A percentile compares a stretch with the other conserved stretches of the same genome.
Evolutionary conservation across 1,140 invertebrate species (phyloP).

Genomic region (Reticulitermes speratus): DNA sequence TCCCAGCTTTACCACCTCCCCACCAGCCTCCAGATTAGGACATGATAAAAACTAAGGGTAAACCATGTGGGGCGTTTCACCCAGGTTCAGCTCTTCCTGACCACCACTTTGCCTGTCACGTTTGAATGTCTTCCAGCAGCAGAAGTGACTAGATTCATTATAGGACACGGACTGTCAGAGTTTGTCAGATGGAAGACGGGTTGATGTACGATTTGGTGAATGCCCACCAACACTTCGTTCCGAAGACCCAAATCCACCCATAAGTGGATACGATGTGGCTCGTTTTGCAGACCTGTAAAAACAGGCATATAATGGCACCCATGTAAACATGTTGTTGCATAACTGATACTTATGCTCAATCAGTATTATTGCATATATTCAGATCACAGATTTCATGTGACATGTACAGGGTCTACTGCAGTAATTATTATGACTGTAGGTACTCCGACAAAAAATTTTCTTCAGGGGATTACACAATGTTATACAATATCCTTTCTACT

Average conservation of each 20-base stretch:
- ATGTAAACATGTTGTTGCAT: slow-evolving; percentile 47
- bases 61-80: not conserved
- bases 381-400: not conserved
- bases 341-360: not conserved
- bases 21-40: not conserved
- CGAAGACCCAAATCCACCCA: slow-evolving; percentile 38
- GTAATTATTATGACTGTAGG: no score
- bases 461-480: no score
- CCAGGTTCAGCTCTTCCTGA: not conserved
- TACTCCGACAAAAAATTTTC: no score
- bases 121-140: not conserved
- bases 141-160: not conserved
- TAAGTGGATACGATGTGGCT: slow-evolving; percentile 44
- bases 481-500: no score
- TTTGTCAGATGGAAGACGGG: slow-evolving; percentile 28
- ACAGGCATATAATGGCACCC: slow-evolving; percentile 38
- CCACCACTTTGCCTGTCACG: not conserved
- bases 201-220: not conserved
- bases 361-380: not conserved
- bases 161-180: slow-evolving; percentile 26
- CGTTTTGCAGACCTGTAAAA: slow-evolving; percentile 46
- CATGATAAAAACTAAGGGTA: not conserved
- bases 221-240: slow-evolving; percentile 16
- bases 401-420: no score
- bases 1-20: not conserved